phyloP scores from a whole-genome alignment of 2,888 invertebrate species.

The Yponomeuta sedellus region DNA sequence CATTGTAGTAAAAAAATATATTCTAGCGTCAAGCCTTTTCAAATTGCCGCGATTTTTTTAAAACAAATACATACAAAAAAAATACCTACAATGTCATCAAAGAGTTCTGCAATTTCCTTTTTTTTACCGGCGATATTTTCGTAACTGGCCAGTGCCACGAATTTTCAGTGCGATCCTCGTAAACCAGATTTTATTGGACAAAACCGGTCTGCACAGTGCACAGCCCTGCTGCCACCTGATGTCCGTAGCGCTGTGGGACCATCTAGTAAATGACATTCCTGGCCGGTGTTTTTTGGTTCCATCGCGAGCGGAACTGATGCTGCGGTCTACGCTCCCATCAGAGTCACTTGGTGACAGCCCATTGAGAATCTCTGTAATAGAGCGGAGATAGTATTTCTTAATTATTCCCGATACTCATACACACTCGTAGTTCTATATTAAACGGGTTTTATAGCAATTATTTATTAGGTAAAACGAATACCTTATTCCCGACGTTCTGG shows the following conservation, averaged over 20 bases:
- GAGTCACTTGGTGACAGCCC: background rate
- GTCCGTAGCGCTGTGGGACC: slow-evolving; percentile 18
- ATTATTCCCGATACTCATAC: too few species aligned
- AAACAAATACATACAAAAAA: too few species aligned
- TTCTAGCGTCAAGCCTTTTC: too few species aligned
- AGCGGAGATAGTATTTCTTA: background rate
- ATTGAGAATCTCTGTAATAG: background rate
- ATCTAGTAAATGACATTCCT: slow-evolving; percentile 62
- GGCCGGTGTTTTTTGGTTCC: slow-evolving; percentile 55
- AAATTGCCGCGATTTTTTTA: too few species aligned
- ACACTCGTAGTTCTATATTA: too few species aligned
- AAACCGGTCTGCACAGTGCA: background rate
- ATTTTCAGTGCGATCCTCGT: too few species aligned
- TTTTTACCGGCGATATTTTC: too few species aligned
- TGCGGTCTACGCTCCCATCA: background rate
- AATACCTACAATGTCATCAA: background rate
- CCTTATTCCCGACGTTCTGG: too few species aligned
- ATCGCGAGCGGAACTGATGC: slow-evolving; percentile 56
- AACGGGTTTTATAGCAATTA: too few species aligned
- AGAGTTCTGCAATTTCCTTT: background rate
- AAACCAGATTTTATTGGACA: too few species aligned
- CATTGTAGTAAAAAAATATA: too few species aligned
- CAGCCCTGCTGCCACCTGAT: slow-evolving; percentile 1
- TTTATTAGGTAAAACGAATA: too few species aligned
- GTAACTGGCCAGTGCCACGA: background rate